Conservation (phyloP, 1,140 invertebrate species). For the Aphelinus atriplicis region DNA sequence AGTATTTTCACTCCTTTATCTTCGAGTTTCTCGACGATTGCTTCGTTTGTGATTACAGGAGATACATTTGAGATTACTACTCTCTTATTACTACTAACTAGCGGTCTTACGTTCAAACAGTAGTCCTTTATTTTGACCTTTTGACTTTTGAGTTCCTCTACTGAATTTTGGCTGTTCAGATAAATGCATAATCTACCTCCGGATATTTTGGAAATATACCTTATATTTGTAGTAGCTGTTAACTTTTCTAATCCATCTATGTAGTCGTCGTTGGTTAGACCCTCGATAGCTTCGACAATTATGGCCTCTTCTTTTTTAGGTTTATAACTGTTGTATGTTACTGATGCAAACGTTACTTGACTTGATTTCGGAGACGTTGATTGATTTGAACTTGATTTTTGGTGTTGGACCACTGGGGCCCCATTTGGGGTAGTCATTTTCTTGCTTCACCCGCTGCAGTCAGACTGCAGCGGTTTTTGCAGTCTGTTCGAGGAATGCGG, state of each 20-base stretch:
- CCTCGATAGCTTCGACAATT: conserved; percentile 4
- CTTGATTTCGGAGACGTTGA: too few relatives aligned
- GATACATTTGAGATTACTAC: conserved; percentile 5
- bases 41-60: not conserved
- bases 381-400: too few relatives aligned
- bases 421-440: too few relatives aligned
- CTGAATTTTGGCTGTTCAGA: not conserved
- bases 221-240: not conserved
- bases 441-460: too few relatives aligned
- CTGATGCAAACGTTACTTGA: too few relatives aligned
- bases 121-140: not conserved
- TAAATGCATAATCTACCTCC: not conserved
- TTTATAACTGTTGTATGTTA: too few relatives aligned
- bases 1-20: not conserved
- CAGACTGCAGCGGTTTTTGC: too few relatives aligned
- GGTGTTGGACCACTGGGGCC: too few relatives aligned
- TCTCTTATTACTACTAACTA: not conserved
- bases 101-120: not conserved
- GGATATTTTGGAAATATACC: not conserved
- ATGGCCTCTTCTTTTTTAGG: conserved; percentile 19
- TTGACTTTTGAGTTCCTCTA: not conserved
- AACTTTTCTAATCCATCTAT: conserved; percentile 11
- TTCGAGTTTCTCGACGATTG: not conserved
- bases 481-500: too few relatives aligned
- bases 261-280: conserved; percentile 13